phyloP scores from a whole-genome alignment of 2,113 vertebrate species.

The Cynopterus brachyotis region DNA sequence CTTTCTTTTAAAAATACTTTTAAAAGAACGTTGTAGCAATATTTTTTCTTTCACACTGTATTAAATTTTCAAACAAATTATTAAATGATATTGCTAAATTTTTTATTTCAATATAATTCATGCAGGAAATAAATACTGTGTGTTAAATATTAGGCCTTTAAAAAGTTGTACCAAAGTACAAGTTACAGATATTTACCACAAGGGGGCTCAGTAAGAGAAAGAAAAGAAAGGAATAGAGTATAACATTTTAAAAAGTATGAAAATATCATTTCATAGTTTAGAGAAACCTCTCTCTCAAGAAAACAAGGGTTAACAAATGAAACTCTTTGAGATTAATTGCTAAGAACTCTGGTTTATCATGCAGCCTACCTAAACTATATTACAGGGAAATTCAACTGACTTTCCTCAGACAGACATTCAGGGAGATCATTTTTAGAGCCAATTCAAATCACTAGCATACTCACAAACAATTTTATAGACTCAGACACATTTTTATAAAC shows the following conservation, averaged over 20 bases:
- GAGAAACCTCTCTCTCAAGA: not conserved
- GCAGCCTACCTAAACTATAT: accelerated
- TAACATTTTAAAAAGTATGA: not conserved
- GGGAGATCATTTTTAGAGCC: not conserved
- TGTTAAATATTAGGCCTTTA: not conserved
- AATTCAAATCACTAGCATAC: not conserved
- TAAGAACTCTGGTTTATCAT: not conserved
- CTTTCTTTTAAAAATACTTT: not conserved
- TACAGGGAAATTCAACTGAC: not conserved
- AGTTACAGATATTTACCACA: constrained; percentile 76
- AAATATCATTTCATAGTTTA: not conserved
- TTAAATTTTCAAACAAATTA: not conserved
- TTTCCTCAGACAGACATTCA: not conserved
- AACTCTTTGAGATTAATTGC: not conserved
- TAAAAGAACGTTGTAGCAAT: not conserved
- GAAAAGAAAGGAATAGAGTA: constrained; percentile 33
- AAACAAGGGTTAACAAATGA: not conserved
- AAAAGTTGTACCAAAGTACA: constrained; percentile 7
- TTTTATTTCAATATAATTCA: not conserved
- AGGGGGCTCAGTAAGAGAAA: constrained; percentile 81
- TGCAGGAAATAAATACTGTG: not conserved
- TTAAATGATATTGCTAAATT: not conserved
- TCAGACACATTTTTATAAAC: not conserved
- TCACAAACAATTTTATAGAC: not conserved
- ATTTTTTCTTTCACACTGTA: not conserved